Evolutionary conservation across 2,797 vertebrate genomes (phyloP), one percentile per base, ranked within the genome.

Genomic region (Aulostomus chinensis): DNA sequence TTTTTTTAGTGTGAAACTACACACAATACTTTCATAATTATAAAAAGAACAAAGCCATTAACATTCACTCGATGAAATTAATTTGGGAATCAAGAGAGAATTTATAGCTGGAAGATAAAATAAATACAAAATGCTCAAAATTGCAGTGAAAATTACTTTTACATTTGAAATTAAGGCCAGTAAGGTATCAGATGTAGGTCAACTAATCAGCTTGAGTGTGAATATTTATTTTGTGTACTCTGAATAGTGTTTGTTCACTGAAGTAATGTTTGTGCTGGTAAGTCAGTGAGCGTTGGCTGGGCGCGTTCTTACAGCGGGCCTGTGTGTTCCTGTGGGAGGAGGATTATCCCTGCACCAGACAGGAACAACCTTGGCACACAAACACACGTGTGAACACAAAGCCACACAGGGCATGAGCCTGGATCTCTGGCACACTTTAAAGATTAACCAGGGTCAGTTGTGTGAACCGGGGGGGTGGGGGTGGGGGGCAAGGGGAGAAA

Each of bases 331-430:
- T 21, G 52, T 36, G 45, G 31, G 39, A 73, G 74, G 70, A 79
- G 73, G 71, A 81, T 84, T 80, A 86, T 79, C 78, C 70, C 53
- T 29, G 25, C 35, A 26, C 55, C 66, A 76, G 75, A 81, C 76
- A 36, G 42, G 72, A 74, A 78, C 72, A 80, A 63, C 45, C 63
- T 58, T 68, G 72, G 52, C 58, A 68, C 49, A 58, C 46, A 38
- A 52, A 58, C 62, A 62, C 69, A 69, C 17, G 9, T 36, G 18
- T n/a, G 5, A 49, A 46, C 31, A 54, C 40, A 75, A 56, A 9
- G 35, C 32, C 22, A 2, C 25, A 47, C 29, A 0, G 2, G 14
- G 25, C 37, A 7, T 2, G 1, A 25, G 16, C 13, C 21, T 51
- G 30, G 41, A 53, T 40, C 42, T 24, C 1, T 60, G 30, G 33